Evolutionary conservation across 1,140 invertebrate species (phyloP).

Genomic region (Cotesia vestalis): DNA sequence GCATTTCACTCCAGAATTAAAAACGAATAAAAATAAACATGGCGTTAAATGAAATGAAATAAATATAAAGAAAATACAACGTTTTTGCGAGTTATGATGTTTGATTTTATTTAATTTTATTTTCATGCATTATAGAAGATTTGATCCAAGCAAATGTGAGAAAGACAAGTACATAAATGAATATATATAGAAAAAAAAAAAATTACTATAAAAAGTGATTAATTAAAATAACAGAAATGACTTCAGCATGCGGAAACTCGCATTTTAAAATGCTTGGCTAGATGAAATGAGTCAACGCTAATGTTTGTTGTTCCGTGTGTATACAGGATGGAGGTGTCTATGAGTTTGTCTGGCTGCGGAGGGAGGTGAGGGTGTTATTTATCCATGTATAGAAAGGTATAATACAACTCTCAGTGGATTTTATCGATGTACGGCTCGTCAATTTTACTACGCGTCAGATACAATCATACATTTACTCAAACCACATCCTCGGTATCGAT

Average conservation of each 20-base stretch:
- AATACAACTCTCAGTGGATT: conserved; percentile 23
- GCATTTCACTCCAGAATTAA: no score
- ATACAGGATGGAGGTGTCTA: not conserved
- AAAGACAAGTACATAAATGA: no score
- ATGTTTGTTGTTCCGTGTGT: conserved; percentile 38
- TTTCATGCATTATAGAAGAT: no score
- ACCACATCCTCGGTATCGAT: conserved; percentile 9
- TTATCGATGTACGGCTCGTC: conserved; percentile 33
- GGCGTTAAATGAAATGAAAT: no score
- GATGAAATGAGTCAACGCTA: conserved; percentile 26
- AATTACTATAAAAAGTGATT: conserved; percentile 7
- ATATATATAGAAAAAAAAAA: not conserved
- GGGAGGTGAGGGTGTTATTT: no score
- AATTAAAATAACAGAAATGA: conserved; percentile 17
- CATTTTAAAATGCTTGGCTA: conserved; percentile 10
- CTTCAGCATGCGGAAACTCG: conserved; percentile 17
- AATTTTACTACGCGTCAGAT: conserved; percentile 29
- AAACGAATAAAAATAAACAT: no score
- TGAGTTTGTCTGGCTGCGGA: no score
- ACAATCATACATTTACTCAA: conserved; percentile 17
- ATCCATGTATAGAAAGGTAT: no score
- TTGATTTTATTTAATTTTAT: no score
- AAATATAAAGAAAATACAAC: no score
- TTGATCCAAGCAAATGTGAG: no score
- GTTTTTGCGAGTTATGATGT: no score